A percentile compares a stretch with the other conserved stretches of the same genome.
phyloP scores from a whole-genome alignment of 2,888 invertebrate genomes.

The Lymantria monacha region DNA sequence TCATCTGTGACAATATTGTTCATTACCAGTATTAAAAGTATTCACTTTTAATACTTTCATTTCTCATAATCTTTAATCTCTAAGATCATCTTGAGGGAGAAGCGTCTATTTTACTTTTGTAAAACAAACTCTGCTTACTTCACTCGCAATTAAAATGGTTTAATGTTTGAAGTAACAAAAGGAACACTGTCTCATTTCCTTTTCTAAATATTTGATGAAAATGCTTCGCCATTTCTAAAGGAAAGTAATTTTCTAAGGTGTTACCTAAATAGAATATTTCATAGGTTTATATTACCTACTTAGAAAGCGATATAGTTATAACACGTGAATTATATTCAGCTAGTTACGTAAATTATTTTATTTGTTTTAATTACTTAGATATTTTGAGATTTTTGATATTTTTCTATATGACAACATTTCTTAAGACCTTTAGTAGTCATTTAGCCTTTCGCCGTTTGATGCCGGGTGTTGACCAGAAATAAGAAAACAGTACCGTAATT shows the following conservation, averaged over 20 bases:
- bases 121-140: slow-evolving; percentile 12
- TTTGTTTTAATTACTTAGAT: too few relatives aligned
- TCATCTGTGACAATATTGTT: too few relatives aligned
- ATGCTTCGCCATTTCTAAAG: slow-evolving; percentile 12
- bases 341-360: too few relatives aligned
- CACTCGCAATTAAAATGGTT: slow-evolving; percentile 24
- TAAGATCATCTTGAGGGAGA: slow-evolving; percentile 5
- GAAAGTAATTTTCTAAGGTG: slow-evolving; percentile 13
- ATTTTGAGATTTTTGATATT: too few relatives aligned
- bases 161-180: slow-evolving; percentile 25
- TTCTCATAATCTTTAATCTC: slow-evolving; percentile 5
- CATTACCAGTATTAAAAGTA: neutral
- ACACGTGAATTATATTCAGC: too few relatives aligned
- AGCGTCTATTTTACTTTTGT: slow-evolving; percentile 6
- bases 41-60: slow-evolving; percentile 4
- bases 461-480: too few relatives aligned
- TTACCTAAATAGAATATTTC: neutral
- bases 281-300: too few relatives aligned
- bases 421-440: too few relatives aligned
- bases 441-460: too few relatives aligned
- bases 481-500: too few relatives aligned
- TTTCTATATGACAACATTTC: too few relatives aligned
- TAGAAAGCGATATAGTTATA: too few relatives aligned
- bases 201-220: slow-evolving; percentile 28
- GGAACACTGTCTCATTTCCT: slow-evolving; percentile 28